Conservation (phyloP, 37 sponge, comb jelly and placozoan genomes). For the Bolinopsis microptera region DNA sequence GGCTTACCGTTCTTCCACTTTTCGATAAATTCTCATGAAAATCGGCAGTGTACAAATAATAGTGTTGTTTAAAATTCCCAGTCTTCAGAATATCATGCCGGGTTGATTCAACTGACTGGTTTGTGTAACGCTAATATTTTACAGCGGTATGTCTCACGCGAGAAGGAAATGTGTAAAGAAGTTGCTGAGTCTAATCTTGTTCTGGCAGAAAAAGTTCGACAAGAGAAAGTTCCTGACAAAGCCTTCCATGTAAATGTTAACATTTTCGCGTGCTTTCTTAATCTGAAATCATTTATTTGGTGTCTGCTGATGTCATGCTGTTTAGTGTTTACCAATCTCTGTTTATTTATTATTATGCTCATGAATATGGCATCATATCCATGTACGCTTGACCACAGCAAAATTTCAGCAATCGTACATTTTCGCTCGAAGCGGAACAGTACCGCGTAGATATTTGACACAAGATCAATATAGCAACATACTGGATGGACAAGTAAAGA, state of each 20-base stretch:
- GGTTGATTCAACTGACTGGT: too few relatives aligned
- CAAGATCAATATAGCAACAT: constrained; percentile 73
- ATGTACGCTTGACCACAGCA: too few relatives aligned
- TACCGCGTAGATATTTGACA: constrained; percentile 68
- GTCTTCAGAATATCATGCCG: too few relatives aligned
- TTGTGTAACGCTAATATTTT: background rate
- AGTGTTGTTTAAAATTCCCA: too few relatives aligned
- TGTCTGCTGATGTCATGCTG: background rate
- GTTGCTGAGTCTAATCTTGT: constrained; percentile 70
- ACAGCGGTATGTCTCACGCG: constrained; percentile 18
- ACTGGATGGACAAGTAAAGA: constrained; percentile 76
- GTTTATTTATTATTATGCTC: background rate
- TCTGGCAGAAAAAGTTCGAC: constrained; percentile 54
- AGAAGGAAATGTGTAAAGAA: constrained; percentile 66
- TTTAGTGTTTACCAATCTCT: background rate
- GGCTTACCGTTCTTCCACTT: too few relatives aligned
- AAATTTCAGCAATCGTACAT: constrained; percentile 77
- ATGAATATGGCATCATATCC: too few relatives aligned
- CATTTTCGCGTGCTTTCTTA: too few relatives aligned
- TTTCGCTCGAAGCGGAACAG: constrained; percentile 70
- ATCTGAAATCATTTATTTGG: background rate
- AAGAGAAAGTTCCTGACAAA: constrained; percentile 14
- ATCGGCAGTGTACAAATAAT: too few relatives aligned
- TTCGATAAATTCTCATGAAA: constrained; percentile 4
- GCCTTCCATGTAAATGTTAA: constrained; percentile 40